Base-by-base conservation (phyloP, 2,888 invertebrate species). In the Xiphydria camelus region DNA sequence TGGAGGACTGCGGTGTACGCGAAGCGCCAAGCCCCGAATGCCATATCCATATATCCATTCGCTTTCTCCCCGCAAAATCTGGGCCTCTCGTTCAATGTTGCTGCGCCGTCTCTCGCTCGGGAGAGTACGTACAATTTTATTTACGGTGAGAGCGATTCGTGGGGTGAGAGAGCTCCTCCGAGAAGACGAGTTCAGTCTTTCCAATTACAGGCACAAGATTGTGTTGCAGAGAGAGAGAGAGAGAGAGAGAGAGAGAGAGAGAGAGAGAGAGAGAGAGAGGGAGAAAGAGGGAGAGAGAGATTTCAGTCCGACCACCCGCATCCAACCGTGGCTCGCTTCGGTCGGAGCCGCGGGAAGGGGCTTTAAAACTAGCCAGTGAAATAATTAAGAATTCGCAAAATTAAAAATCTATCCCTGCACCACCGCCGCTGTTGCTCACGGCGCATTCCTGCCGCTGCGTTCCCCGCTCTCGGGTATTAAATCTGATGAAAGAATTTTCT, bases 321-420 rank as follows among this genome's bases (percentile, higher is more conserved):
- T n/a, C n/a, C n/a, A n/a, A n/a, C n/a, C n/a, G n/a, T n/a, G n/a
- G n/a, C n/a, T n/a, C n/a, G n/a, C n/a, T n/a, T n/a, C n/a, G n/a
- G n/a, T n/a, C n/a, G 35, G 32, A 37, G 34, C 23, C 41, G 7
- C 15, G 22, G 12, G 43, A 29, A 36, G 37, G 41, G 45, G 50
- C 53, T 58, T 59, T 58, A 57, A 62, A 64, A 64, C 57, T 62
- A 54, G 52, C 56, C 40, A 37, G 26, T 53, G 53, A 54, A 62
- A 59, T 65, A 66, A 64, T 65, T 65, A 64, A 60, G 52, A 62
- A 65, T 57, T 56, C 56, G 49, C 55, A 55, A 63, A 66, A 67
- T 63, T 64, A 62, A 65, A 66, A 62, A 61, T 59, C 59, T 59
- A 59, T 61, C 51, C 55, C 49, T 44, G 26, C 45, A 48, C 38